Evolutionary conservation across 2,888 invertebrate genomes (phyloP).

Genomic region (Epinotia brunnichana): DNA sequence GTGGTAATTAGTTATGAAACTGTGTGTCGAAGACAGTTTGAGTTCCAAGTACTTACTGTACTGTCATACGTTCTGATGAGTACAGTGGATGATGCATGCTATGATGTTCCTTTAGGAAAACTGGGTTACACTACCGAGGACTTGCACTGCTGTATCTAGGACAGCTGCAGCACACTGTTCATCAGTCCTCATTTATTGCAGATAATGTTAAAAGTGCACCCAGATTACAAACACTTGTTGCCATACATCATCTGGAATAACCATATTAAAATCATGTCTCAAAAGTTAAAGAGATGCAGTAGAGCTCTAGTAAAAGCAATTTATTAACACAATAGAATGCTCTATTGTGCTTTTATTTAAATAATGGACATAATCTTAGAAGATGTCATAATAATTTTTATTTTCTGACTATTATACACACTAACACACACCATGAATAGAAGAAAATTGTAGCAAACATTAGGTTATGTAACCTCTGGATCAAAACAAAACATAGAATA

Average conservation of each 20-base stretch:
- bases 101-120: background rate
- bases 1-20: constrained; percentile 27
- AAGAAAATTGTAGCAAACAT: background rate
- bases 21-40: background rate
- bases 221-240: constrained; percentile 16
- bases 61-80: background rate
- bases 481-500: background rate
- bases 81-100: constrained; percentile 1
- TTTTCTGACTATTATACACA: background rate
- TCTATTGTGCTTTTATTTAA: background rate
- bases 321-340: background rate
- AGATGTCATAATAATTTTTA: background rate
- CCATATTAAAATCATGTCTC: background rate
- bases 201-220: background rate
- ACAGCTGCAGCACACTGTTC: background rate
- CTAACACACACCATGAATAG: background rate
- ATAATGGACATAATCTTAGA: background rate
- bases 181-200: background rate
- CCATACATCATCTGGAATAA: background rate
- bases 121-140: background rate
- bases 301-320: background rate
- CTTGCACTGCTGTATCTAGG: background rate
- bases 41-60: constrained; percentile 16
- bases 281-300: background rate
- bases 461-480: constrained; percentile 4